Conservation (phyloP, 1,140 invertebrate species). For the Drosophila oshimai region DNA sequence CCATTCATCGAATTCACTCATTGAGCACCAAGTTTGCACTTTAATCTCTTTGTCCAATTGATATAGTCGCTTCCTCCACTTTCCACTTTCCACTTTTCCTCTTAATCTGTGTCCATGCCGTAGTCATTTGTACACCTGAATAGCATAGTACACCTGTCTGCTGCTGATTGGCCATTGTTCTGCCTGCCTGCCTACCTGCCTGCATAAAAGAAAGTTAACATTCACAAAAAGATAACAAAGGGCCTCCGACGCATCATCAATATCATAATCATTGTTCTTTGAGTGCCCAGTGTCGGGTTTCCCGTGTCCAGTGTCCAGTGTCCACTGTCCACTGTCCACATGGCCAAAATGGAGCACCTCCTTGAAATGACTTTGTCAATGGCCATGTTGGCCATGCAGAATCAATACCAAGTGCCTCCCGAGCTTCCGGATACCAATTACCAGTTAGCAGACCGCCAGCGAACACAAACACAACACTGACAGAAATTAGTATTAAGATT, state of each 20-base stretch:
- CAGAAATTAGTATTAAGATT: too few relatives aligned
- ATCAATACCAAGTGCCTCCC: slow-evolving; percentile 20
- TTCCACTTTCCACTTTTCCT: background rate
- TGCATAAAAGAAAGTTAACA: slow-evolving; percentile 16
- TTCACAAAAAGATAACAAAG: slow-evolving; percentile 28
- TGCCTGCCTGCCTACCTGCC: background rate
- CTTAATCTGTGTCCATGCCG: slow-evolving; percentile 39
- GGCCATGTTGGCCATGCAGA: slow-evolving; percentile 21
- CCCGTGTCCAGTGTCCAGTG: too few relatives aligned
- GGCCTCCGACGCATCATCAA: slow-evolving; percentile 19
- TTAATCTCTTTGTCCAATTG: background rate
- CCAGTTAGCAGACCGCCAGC: background rate
- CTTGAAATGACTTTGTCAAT: slow-evolving; percentile 21
- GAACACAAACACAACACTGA: background rate
- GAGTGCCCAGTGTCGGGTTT: background rate
- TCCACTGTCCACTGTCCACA: background rate
- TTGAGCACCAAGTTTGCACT: background rate
- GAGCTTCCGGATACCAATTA: background rate
- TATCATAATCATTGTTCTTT: slow-evolving; percentile 31
- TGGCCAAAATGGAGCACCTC: background rate
- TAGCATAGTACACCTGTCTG: too few relatives aligned
- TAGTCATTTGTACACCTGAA: slow-evolving; percentile 33
- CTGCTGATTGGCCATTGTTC: slow-evolving; percentile 20
- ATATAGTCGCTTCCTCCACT: background rate
- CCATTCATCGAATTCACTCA: too few relatives aligned